Conservation (phyloP, 2,888 invertebrate genomes). For the Troides oblongomaculatus region DNA sequence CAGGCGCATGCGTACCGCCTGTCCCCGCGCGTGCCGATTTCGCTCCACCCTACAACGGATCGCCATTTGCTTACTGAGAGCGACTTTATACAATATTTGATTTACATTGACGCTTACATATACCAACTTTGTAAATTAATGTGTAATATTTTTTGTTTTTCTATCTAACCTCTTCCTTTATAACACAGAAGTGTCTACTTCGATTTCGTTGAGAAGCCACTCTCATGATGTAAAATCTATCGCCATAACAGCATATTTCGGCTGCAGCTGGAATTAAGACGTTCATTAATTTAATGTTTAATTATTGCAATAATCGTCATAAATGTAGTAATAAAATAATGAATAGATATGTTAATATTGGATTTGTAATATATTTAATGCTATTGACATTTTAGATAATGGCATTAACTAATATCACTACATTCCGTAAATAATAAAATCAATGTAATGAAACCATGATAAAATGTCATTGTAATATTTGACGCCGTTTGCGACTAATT, state of each 20-base stretch:
- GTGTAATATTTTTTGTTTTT: neutral
- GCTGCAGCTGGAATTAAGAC: too few species aligned
- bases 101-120: slow-evolving; percentile 53
- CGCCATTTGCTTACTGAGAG: slow-evolving; percentile 35
- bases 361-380: too few species aligned
- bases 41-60: slow-evolving; percentile 34
- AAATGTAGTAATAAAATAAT: neutral
- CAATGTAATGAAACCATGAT: slow-evolving; percentile 63
- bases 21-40: slow-evolving; percentile 59
- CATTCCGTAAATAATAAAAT: slow-evolving; percentile 32
- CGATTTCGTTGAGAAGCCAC: too few species aligned
- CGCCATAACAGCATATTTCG: too few species aligned
- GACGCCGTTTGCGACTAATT: slow-evolving; percentile 76
- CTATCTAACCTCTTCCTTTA: neutral
- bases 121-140: slow-evolving; percentile 32
- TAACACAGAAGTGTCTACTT: neutral
- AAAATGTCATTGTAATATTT: slow-evolving; percentile 56
- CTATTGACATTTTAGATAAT: too few species aligned
- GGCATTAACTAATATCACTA: too few species aligned
- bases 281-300: neutral
- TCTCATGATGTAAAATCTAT: too few species aligned
- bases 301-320: neutral
- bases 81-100: slow-evolving; percentile 36
- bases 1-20: slow-evolving; percentile 68
- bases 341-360: neutral